These are phyloP conservation scores for Hylia prasina DNA, from an alignment of 2,113 vertebrate species.

Conservation along the genomic window DNA sequence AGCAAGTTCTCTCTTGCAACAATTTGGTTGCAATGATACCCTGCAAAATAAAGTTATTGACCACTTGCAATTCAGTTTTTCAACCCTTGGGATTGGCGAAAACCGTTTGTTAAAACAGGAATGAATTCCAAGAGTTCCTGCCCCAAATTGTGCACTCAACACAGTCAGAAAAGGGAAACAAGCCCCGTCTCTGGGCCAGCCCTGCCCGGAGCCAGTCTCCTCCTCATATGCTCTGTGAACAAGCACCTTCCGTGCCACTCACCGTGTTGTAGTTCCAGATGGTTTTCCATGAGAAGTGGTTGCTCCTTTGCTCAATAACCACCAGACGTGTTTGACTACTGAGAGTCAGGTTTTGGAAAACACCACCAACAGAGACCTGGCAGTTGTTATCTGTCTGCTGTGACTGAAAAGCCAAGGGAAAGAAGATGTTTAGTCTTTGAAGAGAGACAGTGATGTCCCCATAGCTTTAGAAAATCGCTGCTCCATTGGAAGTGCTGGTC, in stretches of 20 bases:
- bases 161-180: accelerated
- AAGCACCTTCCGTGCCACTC: not conserved
- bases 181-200: accelerated
- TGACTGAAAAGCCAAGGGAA: not conserved
- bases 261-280: constrained; percentile 44
- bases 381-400: not conserved
- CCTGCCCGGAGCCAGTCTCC: not conserved
- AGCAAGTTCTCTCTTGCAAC: constrained; percentile 24
- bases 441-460: not conserved
- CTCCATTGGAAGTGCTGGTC: not conserved
- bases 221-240: not conserved
- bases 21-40: constrained; percentile 41
- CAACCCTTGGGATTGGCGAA: too few species aligned
- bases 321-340: not conserved
- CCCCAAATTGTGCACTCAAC: accelerated
- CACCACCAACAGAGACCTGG: not conserved
- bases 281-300: constrained; percentile 24
- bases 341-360: not conserved
- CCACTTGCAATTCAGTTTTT: not conserved
- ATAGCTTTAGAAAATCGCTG: not conserved
- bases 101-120: not conserved
- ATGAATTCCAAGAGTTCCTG: accelerated
- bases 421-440: not conserved
- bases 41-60: constrained; percentile 32
- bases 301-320: not conserved